A percentile compares a stretch with the other conserved stretches of the same genome.
Evolutionary conservation across 2,113 vertebrate species (phyloP).

Genomic region (Sclerurus mexicanus): DNA sequence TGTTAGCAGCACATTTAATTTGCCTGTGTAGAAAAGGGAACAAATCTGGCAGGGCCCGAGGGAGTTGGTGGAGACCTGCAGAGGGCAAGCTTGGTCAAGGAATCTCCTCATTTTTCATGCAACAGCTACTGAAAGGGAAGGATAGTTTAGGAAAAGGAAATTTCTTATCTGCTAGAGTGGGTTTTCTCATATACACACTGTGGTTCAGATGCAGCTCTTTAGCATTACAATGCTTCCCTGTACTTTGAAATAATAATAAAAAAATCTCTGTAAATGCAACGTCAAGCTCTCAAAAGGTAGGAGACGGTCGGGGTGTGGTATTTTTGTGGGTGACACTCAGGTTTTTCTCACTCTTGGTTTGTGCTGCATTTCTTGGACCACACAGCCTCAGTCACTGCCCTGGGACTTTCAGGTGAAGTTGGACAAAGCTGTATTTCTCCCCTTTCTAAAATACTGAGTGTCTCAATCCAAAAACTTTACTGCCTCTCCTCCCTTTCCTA

Average conservation of each 20-base stretch:
- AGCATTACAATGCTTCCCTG: not conserved
- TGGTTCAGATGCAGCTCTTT: not conserved
- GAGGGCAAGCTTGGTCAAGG: constrained; percentile 73
- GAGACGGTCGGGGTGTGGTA: not conserved
- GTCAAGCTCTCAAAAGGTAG: not conserved
- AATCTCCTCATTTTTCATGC: not conserved
- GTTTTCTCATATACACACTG: not conserved
- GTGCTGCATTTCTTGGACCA: no score
- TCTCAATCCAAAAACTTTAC: no score
- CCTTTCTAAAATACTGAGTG: no score
- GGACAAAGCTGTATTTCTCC: no score
- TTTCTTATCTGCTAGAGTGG: not conserved
- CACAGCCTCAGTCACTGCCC: no score
- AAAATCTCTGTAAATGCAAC: not conserved
- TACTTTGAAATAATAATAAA: not conserved
- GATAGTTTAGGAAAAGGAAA: not conserved
- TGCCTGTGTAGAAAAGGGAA: not conserved
- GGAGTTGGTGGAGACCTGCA: constrained; percentile 7
- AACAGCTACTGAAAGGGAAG: accelerated
- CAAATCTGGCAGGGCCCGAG: not conserved
- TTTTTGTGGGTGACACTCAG: not conserved
- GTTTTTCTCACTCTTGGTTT: no score
- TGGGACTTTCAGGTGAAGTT: no score
- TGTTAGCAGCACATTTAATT: not conserved
- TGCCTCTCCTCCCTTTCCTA: no score